These are phyloP conservation scores for Caenorhabditis drosophilae DNA, from an alignment of 2,888 invertebrate genomes.

Conservation along the genomic window DNA sequence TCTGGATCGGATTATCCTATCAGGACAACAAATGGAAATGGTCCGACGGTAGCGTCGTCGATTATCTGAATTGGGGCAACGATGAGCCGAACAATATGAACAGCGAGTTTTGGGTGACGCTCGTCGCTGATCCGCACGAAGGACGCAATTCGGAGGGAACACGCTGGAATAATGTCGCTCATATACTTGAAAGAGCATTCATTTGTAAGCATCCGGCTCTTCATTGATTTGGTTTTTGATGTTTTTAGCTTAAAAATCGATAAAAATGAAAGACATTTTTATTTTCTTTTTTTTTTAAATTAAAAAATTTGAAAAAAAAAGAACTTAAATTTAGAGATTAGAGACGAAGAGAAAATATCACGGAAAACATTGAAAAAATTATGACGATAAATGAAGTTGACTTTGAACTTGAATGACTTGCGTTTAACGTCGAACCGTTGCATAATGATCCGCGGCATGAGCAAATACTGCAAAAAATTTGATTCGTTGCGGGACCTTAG, in stretches of 20 bases:
- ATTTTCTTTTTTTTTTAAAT: no score
- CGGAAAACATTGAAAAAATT: not conserved
- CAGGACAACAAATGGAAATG: conserved; percentile 28
- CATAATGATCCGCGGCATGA: conserved; percentile 58
- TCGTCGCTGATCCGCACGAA: conserved; percentile 32
- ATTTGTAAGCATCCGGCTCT: conserved; percentile 28
- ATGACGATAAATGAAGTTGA: no score
- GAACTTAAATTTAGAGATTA: not conserved
- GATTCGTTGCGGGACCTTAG: not conserved
- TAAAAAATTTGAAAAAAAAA: no score
- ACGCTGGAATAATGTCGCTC: conserved; percentile 33
- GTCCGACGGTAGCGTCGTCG: conserved; percentile 23
- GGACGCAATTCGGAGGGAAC: conserved; percentile 22
- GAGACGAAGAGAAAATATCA: not conserved
- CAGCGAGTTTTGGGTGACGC: conserved; percentile 29
- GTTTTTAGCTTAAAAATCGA: not conserved
- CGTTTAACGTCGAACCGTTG: conserved; percentile 48
- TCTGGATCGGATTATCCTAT: conserved; percentile 27
- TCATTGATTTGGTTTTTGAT: conserved; percentile 8
- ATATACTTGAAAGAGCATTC: conserved; percentile 30
- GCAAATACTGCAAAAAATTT: conserved; percentile 50
- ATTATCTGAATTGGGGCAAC: conserved; percentile 29
- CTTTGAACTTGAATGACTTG: conserved; percentile 1
- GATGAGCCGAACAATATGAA: conserved; percentile 34
- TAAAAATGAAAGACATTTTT: no score